These are phyloP conservation scores for Spialia ferax DNA, from an alignment of 2,888 invertebrate genomes.

Conservation along the genomic window DNA sequence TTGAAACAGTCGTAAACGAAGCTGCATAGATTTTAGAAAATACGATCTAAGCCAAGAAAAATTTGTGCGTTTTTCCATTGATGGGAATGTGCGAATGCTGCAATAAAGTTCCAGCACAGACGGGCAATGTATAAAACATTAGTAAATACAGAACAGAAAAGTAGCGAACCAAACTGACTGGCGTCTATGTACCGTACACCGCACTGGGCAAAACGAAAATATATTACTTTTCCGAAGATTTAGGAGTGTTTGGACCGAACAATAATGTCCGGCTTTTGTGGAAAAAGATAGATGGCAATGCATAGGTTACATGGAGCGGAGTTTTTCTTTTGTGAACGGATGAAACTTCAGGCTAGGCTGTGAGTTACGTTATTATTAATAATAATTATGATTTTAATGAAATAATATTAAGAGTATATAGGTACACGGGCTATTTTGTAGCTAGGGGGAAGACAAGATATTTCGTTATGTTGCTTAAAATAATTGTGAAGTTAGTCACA, in stretches of 20 bases:
- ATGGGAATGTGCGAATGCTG: conserved; percentile 51
- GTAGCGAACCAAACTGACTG: conserved; percentile 74
- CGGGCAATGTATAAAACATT: conserved; percentile 82
- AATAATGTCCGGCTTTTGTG: conserved; percentile 88
- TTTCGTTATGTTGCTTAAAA: conserved; percentile 59
- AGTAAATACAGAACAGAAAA: conserved; percentile 81
- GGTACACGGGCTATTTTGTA: conserved; percentile 68
- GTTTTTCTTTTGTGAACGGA: conserved; percentile 84
- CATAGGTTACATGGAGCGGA: conserved; percentile 83
- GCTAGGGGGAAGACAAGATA: conserved; percentile 63
- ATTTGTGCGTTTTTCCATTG: conserved; percentile 68
- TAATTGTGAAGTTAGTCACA: conserved; percentile 15
- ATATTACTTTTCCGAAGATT: conserved; percentile 87
- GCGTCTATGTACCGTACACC: conserved; percentile 77
- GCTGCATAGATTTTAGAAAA: conserved; percentile 64
- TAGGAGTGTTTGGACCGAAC: conserved; percentile 87
- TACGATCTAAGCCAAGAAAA: conserved; percentile 62
- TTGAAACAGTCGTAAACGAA: conserved; percentile 67
- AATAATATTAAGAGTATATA: too few relatives aligned
- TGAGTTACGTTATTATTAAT: conserved; percentile 78
- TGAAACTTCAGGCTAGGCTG: conserved; percentile 75
- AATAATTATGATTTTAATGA: conserved; percentile 79
- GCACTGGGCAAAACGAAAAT: conserved; percentile 87
- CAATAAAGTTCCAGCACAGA: conserved; percentile 54
- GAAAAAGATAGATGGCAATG: conserved; percentile 87